A percentile compares a stretch with the other conserved stretches of the same genome.
phyloP scores from a whole-genome alignment of 2,797 vertebrate genomes.

The Miichthys miiuy region DNA sequence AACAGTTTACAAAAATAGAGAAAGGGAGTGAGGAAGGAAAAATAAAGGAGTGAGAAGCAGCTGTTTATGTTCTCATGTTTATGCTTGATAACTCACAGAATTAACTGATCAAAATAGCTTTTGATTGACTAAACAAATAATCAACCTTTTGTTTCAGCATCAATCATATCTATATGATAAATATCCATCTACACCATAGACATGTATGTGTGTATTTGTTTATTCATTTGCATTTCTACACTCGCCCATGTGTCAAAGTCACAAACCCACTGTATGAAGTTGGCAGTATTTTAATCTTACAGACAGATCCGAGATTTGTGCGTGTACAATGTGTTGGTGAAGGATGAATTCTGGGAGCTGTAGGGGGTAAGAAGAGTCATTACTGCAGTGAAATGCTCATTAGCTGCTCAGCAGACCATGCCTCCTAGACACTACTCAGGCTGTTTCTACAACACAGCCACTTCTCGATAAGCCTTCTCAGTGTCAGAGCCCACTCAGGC shows the following conservation, averaged over 20 bases:
- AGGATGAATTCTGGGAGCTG: conserved; percentile 49
- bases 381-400: conserved; percentile 60
- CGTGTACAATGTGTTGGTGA: conserved; percentile 5
- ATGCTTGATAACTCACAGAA: background rate
- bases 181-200: too few species aligned
- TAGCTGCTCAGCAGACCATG: conserved; percentile 60
- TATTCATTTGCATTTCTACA: background rate
- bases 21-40: too few species aligned
- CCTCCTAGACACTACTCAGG: conserved; percentile 35
- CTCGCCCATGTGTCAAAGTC: background rate
- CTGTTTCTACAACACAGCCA: conserved; percentile 70
- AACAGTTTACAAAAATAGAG: too few species aligned
- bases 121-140: background rate
- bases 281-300: background rate
- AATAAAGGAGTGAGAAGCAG: too few species aligned
- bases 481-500: conserved; percentile 46
- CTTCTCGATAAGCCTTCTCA: conserved; percentile 31
- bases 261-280: background rate
- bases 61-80: background rate
- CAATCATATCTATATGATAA: background rate
- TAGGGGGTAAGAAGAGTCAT: conserved; percentile 42
- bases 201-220: background rate
- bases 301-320: background rate
- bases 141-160: background rate
- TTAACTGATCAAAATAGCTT: background rate